phyloP scores from a whole-genome alignment of 92 coral and sea anemone species.

The Porites evermanni region DNA sequence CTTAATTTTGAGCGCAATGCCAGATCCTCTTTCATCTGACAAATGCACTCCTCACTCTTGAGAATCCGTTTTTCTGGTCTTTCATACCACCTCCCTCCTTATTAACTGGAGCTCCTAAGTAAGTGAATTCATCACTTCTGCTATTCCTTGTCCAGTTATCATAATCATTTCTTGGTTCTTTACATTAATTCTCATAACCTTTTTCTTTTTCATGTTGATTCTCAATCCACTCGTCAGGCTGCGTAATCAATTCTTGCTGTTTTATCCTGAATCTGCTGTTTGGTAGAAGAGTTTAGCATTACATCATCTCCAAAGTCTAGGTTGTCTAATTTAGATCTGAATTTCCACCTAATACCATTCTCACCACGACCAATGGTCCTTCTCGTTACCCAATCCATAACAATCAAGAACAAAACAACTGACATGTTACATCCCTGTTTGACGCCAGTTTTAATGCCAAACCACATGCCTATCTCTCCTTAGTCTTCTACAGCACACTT shows the following conservation, averaged over 20 bases:
- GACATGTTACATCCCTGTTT: too few species aligned
- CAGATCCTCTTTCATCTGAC: too few species aligned
- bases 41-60: too few species aligned
- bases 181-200: conserved; percentile 2
- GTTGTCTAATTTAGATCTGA: conserved; percentile 32
- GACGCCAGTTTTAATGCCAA: too few species aligned
- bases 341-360: conserved; percentile 19
- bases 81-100: too few species aligned
- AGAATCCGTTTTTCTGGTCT: too few species aligned
- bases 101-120: background rate
- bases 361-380: conserved; percentile 8
- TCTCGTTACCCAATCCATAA: conserved; percentile 46
- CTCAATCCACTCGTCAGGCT: conserved; percentile 28
- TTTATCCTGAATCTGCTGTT: conserved; percentile 13
- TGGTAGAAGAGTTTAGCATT: conserved; percentile 1
- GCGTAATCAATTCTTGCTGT: conserved; percentile 10
- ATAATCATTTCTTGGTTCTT: conserved; percentile 7
- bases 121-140: background rate
- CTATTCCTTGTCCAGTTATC: background rate
- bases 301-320: conserved; percentile 31
- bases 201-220: conserved; percentile 38
- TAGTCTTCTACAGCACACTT: conserved; percentile 6
- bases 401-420: too few species aligned
- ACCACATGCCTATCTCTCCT: conserved; percentile 16
- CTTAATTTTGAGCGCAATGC: too few species aligned